Base-by-base conservation (phyloP, 2,113 vertebrate species). In the Silurus glanis region DNA sequence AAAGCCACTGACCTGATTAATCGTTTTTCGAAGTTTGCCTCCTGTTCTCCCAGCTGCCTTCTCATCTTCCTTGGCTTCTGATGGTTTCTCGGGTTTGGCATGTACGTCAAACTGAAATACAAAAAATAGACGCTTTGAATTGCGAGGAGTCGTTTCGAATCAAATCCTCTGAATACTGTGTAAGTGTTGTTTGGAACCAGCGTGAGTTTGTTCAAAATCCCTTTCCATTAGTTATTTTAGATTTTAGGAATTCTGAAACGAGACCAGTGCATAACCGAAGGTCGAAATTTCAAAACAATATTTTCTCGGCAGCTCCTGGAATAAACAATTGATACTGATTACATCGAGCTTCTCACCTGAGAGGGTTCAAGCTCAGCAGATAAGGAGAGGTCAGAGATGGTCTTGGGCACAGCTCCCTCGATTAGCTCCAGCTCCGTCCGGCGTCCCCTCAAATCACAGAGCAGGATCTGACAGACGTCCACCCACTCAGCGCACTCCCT, bases 401-500 rank as follows among this genome's bases (percentile, higher is more conserved):
- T 87, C 16, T 92, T 61, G 0, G 84, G 23, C 0, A n/a, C 85
- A 71, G 75, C n/a, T 23, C 91, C 91, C 19, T 91, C 88, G 49
- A 14, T 45, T 79, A 91, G 88, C 72, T 93, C 66, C 85, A 94
- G 80, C 2, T 89, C 90, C n/a, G 90, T 80, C 0, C 84, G 86
- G 85, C 79, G 81, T n/a, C 88, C 91, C 91, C 91, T 95, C 53
- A 96, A 55, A 9, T 92, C 89, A 80, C 92, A 92, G 78, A 97
- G 94, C 71, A 98, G 94, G 62, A 94, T 88, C 56, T 66, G 87
- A 84, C 95, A 95, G 0, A 87, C 93, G 49, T 94, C 91, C 91
- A 94, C 91, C 97, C 96, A 98, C 3, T 96, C 94, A 37, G 45
- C 86, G 86, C 95, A 93, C 88, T 96, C 95, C 55, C 12, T 93